phyloP scores from a whole-genome alignment of 2,888 invertebrate species.

The Noctua fimbriata region DNA sequence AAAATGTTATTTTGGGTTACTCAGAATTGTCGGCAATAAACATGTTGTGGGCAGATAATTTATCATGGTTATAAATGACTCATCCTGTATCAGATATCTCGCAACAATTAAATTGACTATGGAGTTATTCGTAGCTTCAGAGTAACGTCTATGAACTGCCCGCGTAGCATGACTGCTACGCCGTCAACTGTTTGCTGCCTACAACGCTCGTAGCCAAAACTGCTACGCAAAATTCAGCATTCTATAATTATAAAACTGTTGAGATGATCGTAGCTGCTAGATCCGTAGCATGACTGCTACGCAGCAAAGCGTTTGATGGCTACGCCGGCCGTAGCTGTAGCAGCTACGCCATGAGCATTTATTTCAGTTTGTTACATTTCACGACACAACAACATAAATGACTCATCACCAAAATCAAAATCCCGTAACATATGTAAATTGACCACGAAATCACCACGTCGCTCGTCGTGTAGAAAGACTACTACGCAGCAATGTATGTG shows the following conservation, averaged over 20 bases:
- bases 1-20: conserved; percentile 44
- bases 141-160: conserved; percentile 5
- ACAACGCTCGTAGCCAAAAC: conserved; percentile 17
- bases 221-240: conserved; percentile 11
- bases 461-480: conserved; percentile 3
- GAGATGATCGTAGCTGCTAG: neutral
- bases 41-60: conserved; percentile 43
- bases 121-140: conserved; percentile 17
- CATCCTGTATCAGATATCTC: conserved; percentile 29
- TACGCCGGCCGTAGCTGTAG: neutral
- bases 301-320: neutral
- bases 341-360: neutral
- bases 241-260: neutral
- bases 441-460: conserved; percentile 12
- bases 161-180: conserved; percentile 38
- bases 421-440: neutral
- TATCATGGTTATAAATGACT: conserved; percentile 48
- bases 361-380: neutral
- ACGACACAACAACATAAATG: neutral
- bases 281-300: neutral
- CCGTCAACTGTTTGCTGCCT: conserved; percentile 15
- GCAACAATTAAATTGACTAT: conserved; percentile 7
- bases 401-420: neutral
- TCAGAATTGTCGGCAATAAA: conserved; percentile 24
- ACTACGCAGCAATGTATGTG: conserved; percentile 20